These are phyloP conservation scores for Loriculus beryllinus DNA, from an alignment of 2,797 vertebrate genomes.

Conservation along the genomic window DNA sequence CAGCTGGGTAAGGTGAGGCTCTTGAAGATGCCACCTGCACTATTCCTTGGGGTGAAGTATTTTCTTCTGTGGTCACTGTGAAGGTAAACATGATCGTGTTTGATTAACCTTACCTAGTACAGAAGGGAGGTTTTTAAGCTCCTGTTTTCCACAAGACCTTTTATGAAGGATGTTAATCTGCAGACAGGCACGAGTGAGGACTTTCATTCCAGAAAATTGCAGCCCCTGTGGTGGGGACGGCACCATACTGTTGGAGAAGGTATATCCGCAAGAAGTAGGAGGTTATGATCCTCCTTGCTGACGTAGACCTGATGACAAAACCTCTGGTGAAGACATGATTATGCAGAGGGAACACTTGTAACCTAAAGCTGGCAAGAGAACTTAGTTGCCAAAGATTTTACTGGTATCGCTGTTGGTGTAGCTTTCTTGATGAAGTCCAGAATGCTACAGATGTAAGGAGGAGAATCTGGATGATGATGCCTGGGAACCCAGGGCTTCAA, in stretches of 20 bases:
- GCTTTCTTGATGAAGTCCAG: not conserved
- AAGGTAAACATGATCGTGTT: not conserved
- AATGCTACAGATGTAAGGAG: not conserved
- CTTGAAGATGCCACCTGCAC: not conserved
- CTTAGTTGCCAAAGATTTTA: not conserved
- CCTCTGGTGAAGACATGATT: not conserved
- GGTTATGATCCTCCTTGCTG: not conserved
- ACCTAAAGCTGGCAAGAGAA: not conserved
- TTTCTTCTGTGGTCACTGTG: not conserved
- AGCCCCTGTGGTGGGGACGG: not conserved
- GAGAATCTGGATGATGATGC: not conserved
- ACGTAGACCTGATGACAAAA: not conserved
- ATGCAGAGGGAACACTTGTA: not conserved
- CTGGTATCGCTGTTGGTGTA: not conserved
- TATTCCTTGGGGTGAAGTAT: not conserved
- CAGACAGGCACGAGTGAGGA: not conserved
- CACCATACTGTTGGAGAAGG: not conserved
- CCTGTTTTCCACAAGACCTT: not conserved
- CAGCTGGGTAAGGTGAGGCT: not conserved
- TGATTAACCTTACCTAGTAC: not conserved
- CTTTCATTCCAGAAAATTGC: not conserved
- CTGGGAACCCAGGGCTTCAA: not conserved
- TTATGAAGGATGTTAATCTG: not conserved
- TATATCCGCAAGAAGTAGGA: not conserved
- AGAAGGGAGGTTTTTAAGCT: not conserved